A percentile compares a stretch with the other conserved stretches of the same genome.
Evolutionary conservation across 2,797 vertebrate genomes (phyloP).

Genomic region (Oreonectes daqikongensis): DNA sequence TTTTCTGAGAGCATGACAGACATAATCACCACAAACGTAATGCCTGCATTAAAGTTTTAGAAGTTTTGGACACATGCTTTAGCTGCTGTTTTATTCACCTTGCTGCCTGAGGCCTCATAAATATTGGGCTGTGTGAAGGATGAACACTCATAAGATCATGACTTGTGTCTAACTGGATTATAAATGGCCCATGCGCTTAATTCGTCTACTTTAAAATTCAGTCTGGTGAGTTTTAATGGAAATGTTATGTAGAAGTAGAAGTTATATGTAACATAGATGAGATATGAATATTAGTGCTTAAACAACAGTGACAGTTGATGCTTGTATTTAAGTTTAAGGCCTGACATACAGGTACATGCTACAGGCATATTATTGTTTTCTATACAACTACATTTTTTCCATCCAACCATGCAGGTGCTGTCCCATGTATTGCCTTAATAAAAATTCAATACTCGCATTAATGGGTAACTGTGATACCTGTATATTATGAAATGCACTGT

Average conservation of each 20-base stretch:
- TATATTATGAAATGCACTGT: too few relatives aligned
- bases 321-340: neutral
- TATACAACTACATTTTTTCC: neutral
- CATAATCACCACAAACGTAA: constrained; percentile 18
- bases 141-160: constrained; percentile 43
- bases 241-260: neutral
- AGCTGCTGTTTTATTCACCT: constrained; percentile 35
- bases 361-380: neutral
- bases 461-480: too few relatives aligned
- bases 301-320: neutral
- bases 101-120: constrained; percentile 32
- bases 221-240: constrained; percentile 4
- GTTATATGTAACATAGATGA: neutral
- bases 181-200: constrained; percentile 1
- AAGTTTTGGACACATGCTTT: constrained; percentile 3
- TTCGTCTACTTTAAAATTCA: constrained; percentile 5
- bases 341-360: neutral
- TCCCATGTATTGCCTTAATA: too few relatives aligned
- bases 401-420: too few relatives aligned
- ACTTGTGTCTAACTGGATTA: constrained; percentile 29
- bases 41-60: constrained; percentile 41
- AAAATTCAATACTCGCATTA: too few relatives aligned
- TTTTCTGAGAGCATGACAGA: constrained; percentile 7
- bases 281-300: neutral
- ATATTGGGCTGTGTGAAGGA: constrained; percentile 31